A percentile compares a stretch with the other conserved stretches of the same genome.
phyloP scores from a whole-genome alignment of 2,797 vertebrate genomes.

The Chrosomus eos region DNA sequence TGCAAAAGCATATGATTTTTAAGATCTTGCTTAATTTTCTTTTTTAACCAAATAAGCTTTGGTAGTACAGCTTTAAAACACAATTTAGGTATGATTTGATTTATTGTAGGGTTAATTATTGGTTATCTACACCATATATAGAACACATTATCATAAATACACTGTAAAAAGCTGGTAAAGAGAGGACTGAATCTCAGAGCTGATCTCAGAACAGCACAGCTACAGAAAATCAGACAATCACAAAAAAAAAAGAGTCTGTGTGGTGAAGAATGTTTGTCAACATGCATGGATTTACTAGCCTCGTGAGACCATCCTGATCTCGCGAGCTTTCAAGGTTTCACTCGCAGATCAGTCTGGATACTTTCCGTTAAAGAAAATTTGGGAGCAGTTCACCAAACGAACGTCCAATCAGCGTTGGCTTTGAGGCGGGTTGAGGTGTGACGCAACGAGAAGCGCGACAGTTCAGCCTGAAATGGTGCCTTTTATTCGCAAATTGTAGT shows the following conservation, averaged over 20 bases:
- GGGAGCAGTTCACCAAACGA: too few relatives aligned
- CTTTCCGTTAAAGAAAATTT: too few relatives aligned
- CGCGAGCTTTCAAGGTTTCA: too few relatives aligned
- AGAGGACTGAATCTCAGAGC: background rate
- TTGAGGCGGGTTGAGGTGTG: too few relatives aligned
- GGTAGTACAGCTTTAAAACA: background rate
- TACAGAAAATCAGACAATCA: background rate
- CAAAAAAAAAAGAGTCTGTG: background rate
- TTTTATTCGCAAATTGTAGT: too few relatives aligned
- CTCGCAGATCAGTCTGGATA: too few relatives aligned
- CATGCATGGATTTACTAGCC: background rate
- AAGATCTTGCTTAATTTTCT: background rate
- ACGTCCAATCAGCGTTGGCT: too few relatives aligned
- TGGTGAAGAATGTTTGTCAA: background rate
- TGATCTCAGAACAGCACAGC: background rate
- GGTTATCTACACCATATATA: background rate
- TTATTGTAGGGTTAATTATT: background rate
- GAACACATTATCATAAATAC: too few relatives aligned
- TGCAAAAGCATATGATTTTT: background rate
- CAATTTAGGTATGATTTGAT: background rate
- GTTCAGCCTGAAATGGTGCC: too few relatives aligned
- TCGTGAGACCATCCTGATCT: too few relatives aligned
- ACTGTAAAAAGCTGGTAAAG: background rate
- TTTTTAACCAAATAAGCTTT: too few relatives aligned
- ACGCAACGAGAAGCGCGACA: too few relatives aligned